Conservation (phyloP, 2,888 invertebrate species). For the Rapana venosa region DNA sequence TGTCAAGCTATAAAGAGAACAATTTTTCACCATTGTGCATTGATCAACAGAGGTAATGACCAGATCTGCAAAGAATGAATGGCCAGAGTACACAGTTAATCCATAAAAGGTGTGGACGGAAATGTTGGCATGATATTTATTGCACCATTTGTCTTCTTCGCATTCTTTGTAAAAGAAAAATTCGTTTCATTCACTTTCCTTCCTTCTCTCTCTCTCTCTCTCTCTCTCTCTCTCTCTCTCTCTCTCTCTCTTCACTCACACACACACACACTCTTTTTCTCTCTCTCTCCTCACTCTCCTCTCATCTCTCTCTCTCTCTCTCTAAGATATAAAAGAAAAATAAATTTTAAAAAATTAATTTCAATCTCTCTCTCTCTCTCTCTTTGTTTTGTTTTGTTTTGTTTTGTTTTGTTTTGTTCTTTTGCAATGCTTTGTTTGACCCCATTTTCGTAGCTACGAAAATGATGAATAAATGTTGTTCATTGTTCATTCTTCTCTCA, state of each 20-base stretch:
- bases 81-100: not conserved
- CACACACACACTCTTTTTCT: not conserved
- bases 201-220: constrained; percentile 2
- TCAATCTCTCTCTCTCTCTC: not conserved
- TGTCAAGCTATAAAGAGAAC: not conserved
- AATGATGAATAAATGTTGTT: no score
- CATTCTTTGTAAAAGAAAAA: not conserved
- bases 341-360: no score
- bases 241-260: not conserved
- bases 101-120: not conserved
- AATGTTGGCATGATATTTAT: not conserved
- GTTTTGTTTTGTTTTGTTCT: not conserved
- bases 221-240: constrained; percentile 29
- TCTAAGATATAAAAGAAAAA: not conserved
- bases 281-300: no score
- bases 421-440: not conserved
- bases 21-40: not conserved
- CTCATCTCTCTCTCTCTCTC: not conserved
- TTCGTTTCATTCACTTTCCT: not conserved
- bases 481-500: no score
- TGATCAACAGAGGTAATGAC: not conserved
- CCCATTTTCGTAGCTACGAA: no score
- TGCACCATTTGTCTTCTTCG: not conserved
- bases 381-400: not conserved
- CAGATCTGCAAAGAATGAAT: not conserved